Evolutionary conservation across 2,113 vertebrate species (phyloP), one percentile per base, ranked within the genome.

Genomic region (Arothron firmamentum): DNA sequence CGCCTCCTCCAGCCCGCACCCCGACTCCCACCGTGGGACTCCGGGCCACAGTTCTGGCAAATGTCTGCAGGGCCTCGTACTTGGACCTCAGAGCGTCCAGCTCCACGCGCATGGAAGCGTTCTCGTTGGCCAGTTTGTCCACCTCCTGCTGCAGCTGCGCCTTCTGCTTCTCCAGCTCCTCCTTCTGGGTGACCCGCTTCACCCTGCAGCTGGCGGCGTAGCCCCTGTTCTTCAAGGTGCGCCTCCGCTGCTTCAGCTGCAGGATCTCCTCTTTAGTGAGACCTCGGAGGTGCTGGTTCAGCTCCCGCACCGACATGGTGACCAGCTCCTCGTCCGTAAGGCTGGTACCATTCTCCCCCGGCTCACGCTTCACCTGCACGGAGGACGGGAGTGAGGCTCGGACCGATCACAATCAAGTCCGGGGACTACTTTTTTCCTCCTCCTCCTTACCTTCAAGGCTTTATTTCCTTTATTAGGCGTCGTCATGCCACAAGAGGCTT

Each of bases 141-240:
- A 99, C 96, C 77, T 99, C 96, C 81, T 94, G 94, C 91, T 99
- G 96, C 63, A 99, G 92, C 87, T 94, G 94, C 8, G 94, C 93
- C 90, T 97, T 98, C 91, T 99, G 96, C 84, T 94, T 93, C 88
- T 99, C 96, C 85, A 99, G 89, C 93, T 99, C 95, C 88, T 99
- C 96, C 89, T 97, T 98, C 90, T 98, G 96, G 3, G 96, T 98
- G 34, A 98, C 96, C 0, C 96, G 90, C 86, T 99, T 99, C 67
- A 98, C 96, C 0, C 96, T 91, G 87, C 96, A 99, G 91, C 96
- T 98, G 80, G 96, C 96, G 0, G 96, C 96, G 0, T 98, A 99
- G 68, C 95, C 96, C 0, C 96, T 92, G 89, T 98, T 98, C 90
- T 98, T 99, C 52, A 98, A 94, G 3, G 96, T 98, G 81, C 96